Percentiles rank a stretch among this genome's conserved stretches.
Conservation (phyloP, 2,113 vertebrate genomes). For the Amphilophus citrinellus region DNA sequence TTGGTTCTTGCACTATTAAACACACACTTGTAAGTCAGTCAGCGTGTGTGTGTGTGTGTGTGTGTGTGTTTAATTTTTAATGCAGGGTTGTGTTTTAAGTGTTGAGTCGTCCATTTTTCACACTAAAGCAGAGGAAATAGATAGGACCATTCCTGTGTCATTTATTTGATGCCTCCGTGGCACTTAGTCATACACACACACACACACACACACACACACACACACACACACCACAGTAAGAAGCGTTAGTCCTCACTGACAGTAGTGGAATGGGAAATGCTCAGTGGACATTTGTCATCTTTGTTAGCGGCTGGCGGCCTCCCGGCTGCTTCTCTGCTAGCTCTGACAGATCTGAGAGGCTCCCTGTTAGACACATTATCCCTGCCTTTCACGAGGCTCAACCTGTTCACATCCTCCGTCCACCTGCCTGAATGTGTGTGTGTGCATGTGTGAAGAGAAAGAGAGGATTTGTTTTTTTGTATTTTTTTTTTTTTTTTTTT, state of each 20-base stretch:
- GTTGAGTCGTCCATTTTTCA: conserved; percentile 46
- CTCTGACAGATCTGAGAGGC: conserved; percentile 73
- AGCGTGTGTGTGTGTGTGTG: neutral
- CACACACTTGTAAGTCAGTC: conserved; percentile 39
- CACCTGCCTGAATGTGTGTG: conserved; percentile 32
- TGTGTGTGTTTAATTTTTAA: conserved; percentile 30
- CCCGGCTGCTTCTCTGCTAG: conserved; percentile 61
- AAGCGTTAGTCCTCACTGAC: conserved; percentile 66
- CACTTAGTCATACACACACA: conserved; percentile 39
- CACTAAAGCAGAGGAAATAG: conserved; percentile 63
- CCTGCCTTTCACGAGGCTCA: conserved; percentile 50
- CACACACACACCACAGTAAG: conserved; percentile 22
- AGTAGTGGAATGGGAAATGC: conserved; percentile 69
- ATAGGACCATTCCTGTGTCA: conserved; percentile 60
- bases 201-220: conserved; percentile 44
- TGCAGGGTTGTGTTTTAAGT: conserved; percentile 13
- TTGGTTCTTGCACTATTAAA: conserved; percentile 30
- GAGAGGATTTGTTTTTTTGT: neutral
- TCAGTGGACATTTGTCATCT: conserved; percentile 75
- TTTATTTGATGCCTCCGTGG: conserved; percentile 58
- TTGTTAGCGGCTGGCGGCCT: conserved; percentile 61
- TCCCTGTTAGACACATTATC: conserved; percentile 73
- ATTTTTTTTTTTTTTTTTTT: too few relatives aligned
- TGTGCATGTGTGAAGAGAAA: neutral
- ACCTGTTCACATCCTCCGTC: conserved; percentile 42